Evolutionary conservation across 1,140 invertebrate species (phyloP), one percentile per base, ranked within the genome.

Genomic region (Dinoponera quadriceps): DNA sequence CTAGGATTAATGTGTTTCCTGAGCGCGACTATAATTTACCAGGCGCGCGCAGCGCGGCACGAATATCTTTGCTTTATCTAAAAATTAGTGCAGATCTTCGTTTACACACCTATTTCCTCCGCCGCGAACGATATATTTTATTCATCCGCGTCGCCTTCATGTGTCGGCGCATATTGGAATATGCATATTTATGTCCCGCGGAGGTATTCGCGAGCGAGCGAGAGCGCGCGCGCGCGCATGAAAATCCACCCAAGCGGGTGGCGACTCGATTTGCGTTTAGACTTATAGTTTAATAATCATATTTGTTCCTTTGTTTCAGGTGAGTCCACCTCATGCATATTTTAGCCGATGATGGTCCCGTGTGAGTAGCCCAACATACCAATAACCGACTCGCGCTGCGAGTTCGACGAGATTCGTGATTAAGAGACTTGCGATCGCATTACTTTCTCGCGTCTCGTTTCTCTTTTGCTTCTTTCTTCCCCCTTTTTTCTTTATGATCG

Each of bases 261-360:
- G 73, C 25, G 25, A 33, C 44, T 69, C 16, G 20, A 81, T 89
- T 85, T 71, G n/a, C 66, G 72, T 77, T 65, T 63, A 55, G 84
- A 72, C 14, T 65, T 55, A 14, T 33, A 49, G 51, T 54, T 59
- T 78, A 90, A 73, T 63, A 82, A 86, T 83, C n/a, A n/a, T 65
- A 60, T 85, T 85, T 83, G 33, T 82, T 80, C 38, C 22, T 77
- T 48, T 84, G 86, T 90, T 90, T 59, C 85, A 85, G 82, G 85
- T 87, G 68, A 89, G 84, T 84, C 38, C 22, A 81, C 59, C 78
- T 87, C 54, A 25, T 27, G 55, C n/a, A 82, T 85, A 62, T 81
- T 85, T 85, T 84, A 85, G n/a, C 33, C 14, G 48, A 14, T 22
- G 57, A 68, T 69, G 27, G n/a, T 66, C 11, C 48, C 14, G 22